A percentile compares a stretch with the other conserved stretches of the same genome.
phyloP scores from a whole-genome alignment of 2,888 invertebrate species.

The Coenonympha arcania region DNA sequence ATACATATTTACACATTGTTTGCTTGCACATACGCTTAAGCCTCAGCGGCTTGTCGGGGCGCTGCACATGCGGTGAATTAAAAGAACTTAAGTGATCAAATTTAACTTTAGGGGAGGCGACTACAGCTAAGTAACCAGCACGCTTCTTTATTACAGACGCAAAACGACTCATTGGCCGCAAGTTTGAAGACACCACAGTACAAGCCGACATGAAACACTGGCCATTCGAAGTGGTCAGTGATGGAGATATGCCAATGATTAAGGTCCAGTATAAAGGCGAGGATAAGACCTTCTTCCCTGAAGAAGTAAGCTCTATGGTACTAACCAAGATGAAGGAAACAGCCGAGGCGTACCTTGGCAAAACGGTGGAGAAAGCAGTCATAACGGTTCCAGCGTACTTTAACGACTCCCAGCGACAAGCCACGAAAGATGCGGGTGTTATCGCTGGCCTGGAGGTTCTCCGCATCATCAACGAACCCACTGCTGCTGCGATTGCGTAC shows the following conservation, averaged over 20 bases:
- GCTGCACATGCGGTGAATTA: too few species aligned
- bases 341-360: conserved; percentile 90
- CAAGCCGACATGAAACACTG: conserved; percentile 96
- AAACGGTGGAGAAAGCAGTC: conserved; percentile 87
- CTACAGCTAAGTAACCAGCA: background rate
- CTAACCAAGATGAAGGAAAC: conserved; percentile 95
- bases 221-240: conserved; percentile 91
- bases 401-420: conserved; percentile 92
- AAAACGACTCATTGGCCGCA: conserved; percentile 93
- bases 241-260: conserved; percentile 86
- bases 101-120: background rate
- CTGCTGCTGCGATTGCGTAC: conserved; percentile 93
- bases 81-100: conserved; percentile 66
- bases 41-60: too few species aligned
- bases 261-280: conserved; percentile 91
- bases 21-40: too few species aligned
- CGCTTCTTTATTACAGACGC: conserved; percentile 81
- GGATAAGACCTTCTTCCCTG: conserved; percentile 89
- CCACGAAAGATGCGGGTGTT: conserved; percentile 93
- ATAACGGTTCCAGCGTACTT: conserved; percentile 94
- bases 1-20: too few species aligned
- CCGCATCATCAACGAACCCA: conserved; percentile 94
- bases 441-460: conserved; percentile 92
- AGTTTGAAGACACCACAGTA: conserved; percentile 90
- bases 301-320: conserved; percentile 95